These are phyloP conservation scores for Caenorhabditis imperialis DNA, from an alignment of 2,888 invertebrate genomes.

Conservation along the genomic window DNA sequence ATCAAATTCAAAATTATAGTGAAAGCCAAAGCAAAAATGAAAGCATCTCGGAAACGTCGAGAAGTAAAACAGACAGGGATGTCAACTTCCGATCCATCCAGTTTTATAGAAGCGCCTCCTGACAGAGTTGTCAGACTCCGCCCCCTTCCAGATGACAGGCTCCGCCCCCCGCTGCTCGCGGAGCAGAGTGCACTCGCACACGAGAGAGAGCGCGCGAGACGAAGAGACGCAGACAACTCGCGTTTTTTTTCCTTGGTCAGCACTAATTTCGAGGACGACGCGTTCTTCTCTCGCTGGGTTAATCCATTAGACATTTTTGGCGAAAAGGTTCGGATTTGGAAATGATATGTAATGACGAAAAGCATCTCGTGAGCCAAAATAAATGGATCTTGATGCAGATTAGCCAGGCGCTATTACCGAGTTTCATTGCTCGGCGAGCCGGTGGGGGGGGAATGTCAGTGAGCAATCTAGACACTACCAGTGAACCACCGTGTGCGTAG, in stretches of 20 bases:
- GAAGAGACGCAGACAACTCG: constrained; percentile 23
- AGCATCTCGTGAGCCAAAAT: not conserved
- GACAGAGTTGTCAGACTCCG: constrained; percentile 46
- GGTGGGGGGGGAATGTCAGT: no score
- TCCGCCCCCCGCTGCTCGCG: constrained; percentile 13
- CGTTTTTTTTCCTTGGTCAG: constrained; percentile 4
- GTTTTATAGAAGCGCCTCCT: no score
- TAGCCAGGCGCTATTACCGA: no score
- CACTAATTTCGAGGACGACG: constrained; percentile 29
- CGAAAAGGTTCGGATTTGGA: constrained; percentile 27
- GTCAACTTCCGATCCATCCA: no score
- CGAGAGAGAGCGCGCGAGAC: constrained; percentile 12
- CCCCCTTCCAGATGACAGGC: constrained; percentile 48
- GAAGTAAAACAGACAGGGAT: no score
- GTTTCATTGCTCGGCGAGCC: no score
- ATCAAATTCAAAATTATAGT: no score
- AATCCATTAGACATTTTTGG: constrained; percentile 33
- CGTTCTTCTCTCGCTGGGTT: constrained; percentile 28
- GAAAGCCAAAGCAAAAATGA: no score
- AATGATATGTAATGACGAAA: constrained; percentile 11
- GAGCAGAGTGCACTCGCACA: constrained; percentile 2
- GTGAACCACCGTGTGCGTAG: no score
- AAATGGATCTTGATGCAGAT: no score
- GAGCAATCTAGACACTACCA: no score
- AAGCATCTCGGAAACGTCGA: no score